phyloP scores from a whole-genome alignment of 2,888 invertebrate species.

The Maniola hyperantus region DNA sequence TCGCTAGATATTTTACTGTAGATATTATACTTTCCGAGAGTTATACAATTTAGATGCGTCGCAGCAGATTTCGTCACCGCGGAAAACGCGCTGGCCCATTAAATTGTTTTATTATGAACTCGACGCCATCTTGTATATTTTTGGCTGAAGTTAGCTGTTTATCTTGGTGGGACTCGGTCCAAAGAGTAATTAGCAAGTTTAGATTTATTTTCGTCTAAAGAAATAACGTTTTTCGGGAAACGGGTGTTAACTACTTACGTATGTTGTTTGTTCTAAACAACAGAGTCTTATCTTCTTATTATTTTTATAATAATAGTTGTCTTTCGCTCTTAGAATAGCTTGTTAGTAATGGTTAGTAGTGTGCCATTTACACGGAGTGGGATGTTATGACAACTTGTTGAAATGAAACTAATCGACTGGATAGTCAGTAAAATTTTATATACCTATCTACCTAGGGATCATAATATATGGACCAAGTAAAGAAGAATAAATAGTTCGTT shows the following conservation, averaged over 20 bases:
- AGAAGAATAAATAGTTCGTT: neutral
- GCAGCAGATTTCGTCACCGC: slow-evolving; percentile 81
- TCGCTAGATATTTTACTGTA: neutral
- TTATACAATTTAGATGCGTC: slow-evolving; percentile 78
- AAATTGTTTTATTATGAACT: slow-evolving; percentile 83
- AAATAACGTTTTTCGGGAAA: slow-evolving; percentile 52
- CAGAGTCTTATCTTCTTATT: neutral
- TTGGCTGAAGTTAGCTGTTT: slow-evolving; percentile 81
- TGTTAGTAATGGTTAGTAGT: slow-evolving; percentile 6
- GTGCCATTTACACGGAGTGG: slow-evolving; percentile 21
- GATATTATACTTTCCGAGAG: slow-evolving; percentile 60
- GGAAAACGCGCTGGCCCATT: slow-evolving; percentile 83
- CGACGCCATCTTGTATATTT: slow-evolving; percentile 82
- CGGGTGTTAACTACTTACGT: slow-evolving; percentile 7
- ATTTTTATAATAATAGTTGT: slow-evolving; percentile 5
- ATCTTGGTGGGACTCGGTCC: slow-evolving; percentile 80
- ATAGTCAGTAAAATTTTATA: neutral
- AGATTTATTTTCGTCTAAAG: slow-evolving; percentile 66
- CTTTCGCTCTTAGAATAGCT: slow-evolving; percentile 20
- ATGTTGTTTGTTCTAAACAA: slow-evolving; percentile 1
- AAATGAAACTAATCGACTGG: slow-evolving; percentile 25
- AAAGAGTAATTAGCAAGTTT: slow-evolving; percentile 78
- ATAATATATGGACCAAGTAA: neutral
- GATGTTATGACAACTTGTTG: slow-evolving; percentile 34
- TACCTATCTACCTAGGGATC: neutral